Evolutionary conservation across 1,140 invertebrate genomes (phyloP), one percentile per base, ranked within the genome.

Genomic region (Ridgeia piscesae): DNA sequence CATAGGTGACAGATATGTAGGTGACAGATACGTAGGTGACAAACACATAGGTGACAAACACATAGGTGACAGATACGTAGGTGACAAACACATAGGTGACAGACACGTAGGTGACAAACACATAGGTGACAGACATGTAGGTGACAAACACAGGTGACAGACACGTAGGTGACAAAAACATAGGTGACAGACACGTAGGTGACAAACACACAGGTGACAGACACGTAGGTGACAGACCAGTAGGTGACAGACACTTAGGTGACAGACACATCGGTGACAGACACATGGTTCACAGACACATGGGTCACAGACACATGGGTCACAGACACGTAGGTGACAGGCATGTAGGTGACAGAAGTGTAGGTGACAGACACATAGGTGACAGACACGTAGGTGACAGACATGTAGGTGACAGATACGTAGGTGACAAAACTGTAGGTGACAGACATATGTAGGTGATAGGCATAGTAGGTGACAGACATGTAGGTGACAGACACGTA

Each of bases 201-300:
- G n/a, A 33, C 77, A 88, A n/a, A 58, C 34, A 88, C 34, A 77
- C 27, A 77, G 58, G 58, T 77, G 58, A n/a, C n/a, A n/a, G n/a
- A n/a, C n/a, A n/a, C n/a, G n/a, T n/a, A n/a, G n/a, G n/a, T n/a
- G 93, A 95, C 95, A 91, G 95, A 94, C 94, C 94, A 94, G 95
- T 95, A 93, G 94, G 94, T 95, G n/a, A 33, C 77, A 88, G 9
- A 58, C 34, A 88, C 34, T 21, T 77, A 77, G 58, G 58, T 77
- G 93, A 95, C 95, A 91, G 95, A 94, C 94, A 94, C 94, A 95
- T 95, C 92, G 94, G 94, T 95, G n/a, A 33, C 77, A 88, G 9
- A 58, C 34, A 88, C 34, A 77, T 77, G 27, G 58, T 9, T 77
- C 11, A 95, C 95, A 91, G 95, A 94, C 94, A 94, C 94, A 95